phyloP scores from a whole-genome alignment of 92 coral and sea anemone species.

The Micromussa lordhowensis region DNA sequence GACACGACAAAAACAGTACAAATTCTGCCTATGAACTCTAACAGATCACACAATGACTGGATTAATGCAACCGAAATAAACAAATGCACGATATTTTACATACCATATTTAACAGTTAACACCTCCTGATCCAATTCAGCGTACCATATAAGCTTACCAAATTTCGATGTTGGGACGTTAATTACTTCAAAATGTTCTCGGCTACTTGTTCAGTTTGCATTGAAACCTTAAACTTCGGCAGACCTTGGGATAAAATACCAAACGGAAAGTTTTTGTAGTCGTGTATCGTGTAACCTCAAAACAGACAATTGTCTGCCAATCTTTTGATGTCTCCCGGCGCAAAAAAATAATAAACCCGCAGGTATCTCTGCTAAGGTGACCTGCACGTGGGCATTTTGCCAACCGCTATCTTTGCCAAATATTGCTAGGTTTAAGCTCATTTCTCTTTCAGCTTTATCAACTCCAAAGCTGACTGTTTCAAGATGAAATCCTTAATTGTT shows the following conservation, averaged over 20 bases:
- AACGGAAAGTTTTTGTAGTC: not conserved
- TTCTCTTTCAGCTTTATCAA: not conserved
- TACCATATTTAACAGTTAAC: not conserved
- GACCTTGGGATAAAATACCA: not conserved
- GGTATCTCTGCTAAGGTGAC: too few species aligned
- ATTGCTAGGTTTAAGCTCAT: not conserved
- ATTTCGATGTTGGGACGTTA: not conserved
- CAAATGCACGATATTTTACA: not conserved
- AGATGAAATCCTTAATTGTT: not conserved
- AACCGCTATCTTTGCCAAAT: not conserved
- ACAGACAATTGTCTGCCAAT: not conserved
- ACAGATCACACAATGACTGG: not conserved
- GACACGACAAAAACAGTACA: not conserved
- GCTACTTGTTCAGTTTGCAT: not conserved
- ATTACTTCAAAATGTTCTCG: not conserved
- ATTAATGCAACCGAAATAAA: not conserved
- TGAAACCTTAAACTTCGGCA: not conserved
- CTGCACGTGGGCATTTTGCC: not conserved
- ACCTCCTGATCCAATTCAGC: not conserved
- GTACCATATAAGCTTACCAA: not conserved
- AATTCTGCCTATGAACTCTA: not conserved
- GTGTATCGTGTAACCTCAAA: not conserved
- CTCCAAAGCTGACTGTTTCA: not conserved
- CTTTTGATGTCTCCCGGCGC: not conserved
- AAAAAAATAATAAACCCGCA: too few species aligned